Conservation (phyloP, 2,888 invertebrate species). For the Epirrhoe alternata region DNA sequence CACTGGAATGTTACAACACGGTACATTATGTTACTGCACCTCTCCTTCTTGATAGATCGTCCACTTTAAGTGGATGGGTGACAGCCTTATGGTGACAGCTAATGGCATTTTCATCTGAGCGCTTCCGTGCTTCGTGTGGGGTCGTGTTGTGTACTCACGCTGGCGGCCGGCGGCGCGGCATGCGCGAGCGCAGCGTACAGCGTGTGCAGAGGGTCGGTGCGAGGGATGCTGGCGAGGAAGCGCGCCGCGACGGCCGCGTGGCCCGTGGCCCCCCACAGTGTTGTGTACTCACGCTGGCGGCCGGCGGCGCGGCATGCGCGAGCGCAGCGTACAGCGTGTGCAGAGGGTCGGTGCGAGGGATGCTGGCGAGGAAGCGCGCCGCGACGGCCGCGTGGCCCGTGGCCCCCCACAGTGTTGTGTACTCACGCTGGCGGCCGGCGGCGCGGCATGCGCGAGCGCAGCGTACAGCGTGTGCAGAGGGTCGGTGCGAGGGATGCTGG, state of each 20-base stretch:
- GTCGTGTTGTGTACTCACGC: constrained; percentile 55
- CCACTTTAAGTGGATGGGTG: too few species aligned
- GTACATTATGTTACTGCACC: neutral
- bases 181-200: constrained; percentile 95
- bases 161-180: constrained; percentile 90
- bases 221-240: constrained; percentile 93
- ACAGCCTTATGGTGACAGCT: too few species aligned
- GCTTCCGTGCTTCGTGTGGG: too few species aligned
- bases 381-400: constrained; percentile 94
- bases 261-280: constrained; percentile 93
- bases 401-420: constrained; percentile 89
- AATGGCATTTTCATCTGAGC: too few species aligned
- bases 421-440: constrained; percentile 81
- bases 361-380: constrained; percentile 94
- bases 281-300: constrained; percentile 73
- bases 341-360: constrained; percentile 94
- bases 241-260: constrained; percentile 94
- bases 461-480: constrained; percentile 98
- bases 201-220: constrained; percentile 96
- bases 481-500: constrained; percentile 93
- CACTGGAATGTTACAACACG: constrained; percentile 83
- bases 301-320: constrained; percentile 91
- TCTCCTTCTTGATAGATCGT: too few species aligned
- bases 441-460: constrained; percentile 93
- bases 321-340: constrained; percentile 97